These are phyloP conservation scores for Sinonovacula constricta DNA, from an alignment of 1,140 invertebrate species.

Conservation along the genomic window DNA sequence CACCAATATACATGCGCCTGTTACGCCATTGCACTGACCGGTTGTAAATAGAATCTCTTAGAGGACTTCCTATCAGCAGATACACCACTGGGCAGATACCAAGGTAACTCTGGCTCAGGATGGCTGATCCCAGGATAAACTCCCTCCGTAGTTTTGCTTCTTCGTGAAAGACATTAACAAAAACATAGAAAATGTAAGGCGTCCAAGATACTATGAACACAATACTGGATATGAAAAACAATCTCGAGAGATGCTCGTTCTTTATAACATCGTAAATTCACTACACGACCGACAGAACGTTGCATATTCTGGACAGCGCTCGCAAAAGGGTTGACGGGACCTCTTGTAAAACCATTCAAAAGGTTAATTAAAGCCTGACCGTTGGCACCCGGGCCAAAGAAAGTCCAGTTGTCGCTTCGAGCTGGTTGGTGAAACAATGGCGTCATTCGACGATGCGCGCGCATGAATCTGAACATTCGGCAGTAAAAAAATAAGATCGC, in stretches of 20 bases:
- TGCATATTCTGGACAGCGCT: conserved; percentile 56
- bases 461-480: conserved; percentile 70
- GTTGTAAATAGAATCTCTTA: conserved; percentile 23
- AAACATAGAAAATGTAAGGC: conserved; percentile 66
- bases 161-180: conserved; percentile 62
- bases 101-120: conserved; percentile 67
- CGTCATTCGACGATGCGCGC: conserved; percentile 69
- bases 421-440: conserved; percentile 68
- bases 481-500: conserved; percentile 67
- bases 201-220: conserved; percentile 62
- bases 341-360: conserved; percentile 69
- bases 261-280: conserved; percentile 62
- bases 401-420: conserved; percentile 71
- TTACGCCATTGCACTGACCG: conserved; percentile 12
- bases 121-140: conserved; percentile 62
- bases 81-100: conserved; percentile 64
- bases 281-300: conserved; percentile 60
- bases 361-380: conserved; percentile 70
- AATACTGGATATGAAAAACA: conserved; percentile 66
- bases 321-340: conserved; percentile 45
- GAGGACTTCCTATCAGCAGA: conserved; percentile 43
- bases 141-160: conserved; percentile 25
- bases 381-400: conserved; percentile 71
- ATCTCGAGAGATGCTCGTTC: conserved; percentile 69
- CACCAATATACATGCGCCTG: conserved; percentile 12